Evolutionary conservation across 2,888 invertebrate genomes (phyloP).

Genomic region (Cyclophora albipunctata): DNA sequence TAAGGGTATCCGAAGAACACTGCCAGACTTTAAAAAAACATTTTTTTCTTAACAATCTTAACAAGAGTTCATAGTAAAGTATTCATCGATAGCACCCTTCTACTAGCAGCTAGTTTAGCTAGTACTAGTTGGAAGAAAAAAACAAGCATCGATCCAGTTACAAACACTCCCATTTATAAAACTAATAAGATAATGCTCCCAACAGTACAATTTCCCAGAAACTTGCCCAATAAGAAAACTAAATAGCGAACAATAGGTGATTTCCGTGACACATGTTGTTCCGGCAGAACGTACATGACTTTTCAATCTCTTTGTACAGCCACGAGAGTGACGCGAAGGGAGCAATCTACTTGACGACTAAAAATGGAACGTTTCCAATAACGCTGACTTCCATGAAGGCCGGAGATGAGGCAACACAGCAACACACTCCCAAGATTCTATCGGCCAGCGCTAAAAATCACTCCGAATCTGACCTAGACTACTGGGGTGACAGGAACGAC

Average conservation of each 20-base stretch:
- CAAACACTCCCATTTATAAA: too few species aligned
- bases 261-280: background rate
- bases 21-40: too few species aligned
- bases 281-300: slow-evolving; percentile 2
- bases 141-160: too few species aligned
- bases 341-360: slow-evolving; percentile 69
- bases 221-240: too few species aligned
- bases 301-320: slow-evolving; percentile 36
- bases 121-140: too few species aligned
- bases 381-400: slow-evolving; percentile 55
- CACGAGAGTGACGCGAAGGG: slow-evolving; percentile 55
- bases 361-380: slow-evolving; percentile 73
- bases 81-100: too few species aligned
- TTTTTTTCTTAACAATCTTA: too few species aligned
- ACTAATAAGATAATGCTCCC: too few species aligned
- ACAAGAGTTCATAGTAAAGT: too few species aligned
- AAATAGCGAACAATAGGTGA: background rate
- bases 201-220: too few species aligned
- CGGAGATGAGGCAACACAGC: slow-evolving; percentile 43
- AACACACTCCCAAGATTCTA: slow-evolving; percentile 52
- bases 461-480: slow-evolving; percentile 37
- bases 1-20: too few species aligned
- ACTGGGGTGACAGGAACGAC: slow-evolving; percentile 46
- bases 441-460: slow-evolving; percentile 52
- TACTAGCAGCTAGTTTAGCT: too few species aligned